phyloP scores from a whole-genome alignment of 2,797 vertebrate species.

The Ctenochaetus hawaiiensis region DNA sequence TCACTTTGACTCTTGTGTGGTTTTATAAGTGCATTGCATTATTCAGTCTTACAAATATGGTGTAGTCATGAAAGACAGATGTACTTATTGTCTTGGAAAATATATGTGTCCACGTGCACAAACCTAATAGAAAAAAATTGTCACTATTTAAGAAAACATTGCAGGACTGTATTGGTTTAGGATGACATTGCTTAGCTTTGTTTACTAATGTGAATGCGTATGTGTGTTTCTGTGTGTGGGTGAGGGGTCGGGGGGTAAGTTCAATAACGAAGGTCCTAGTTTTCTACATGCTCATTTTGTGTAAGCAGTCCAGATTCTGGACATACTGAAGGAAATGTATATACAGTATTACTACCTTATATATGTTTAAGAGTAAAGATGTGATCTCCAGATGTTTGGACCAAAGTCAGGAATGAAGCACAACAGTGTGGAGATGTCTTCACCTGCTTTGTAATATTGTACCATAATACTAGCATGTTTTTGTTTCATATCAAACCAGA shows the following conservation, averaged over 20 bases:
- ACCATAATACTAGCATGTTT: neutral
- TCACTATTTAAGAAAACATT: too few relatives aligned
- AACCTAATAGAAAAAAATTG: too few relatives aligned
- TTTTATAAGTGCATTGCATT: too few relatives aligned
- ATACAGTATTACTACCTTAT: constrained; percentile 3
- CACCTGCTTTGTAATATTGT: constrained; percentile 26
- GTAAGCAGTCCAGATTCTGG: constrained; percentile 25
- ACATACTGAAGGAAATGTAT: constrained; percentile 3
- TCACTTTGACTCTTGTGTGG: too few relatives aligned
- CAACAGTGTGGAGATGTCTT: constrained; percentile 7
- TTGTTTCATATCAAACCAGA: neutral
- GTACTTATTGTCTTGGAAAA: too few relatives aligned
- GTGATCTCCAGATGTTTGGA: constrained; percentile 59
- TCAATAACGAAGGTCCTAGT: neutral
- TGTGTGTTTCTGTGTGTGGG: neutral
- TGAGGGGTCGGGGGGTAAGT: neutral
- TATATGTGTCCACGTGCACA: too few relatives aligned
- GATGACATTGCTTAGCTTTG: neutral
- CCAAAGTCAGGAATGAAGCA: constrained; percentile 59
- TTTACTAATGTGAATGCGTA: neutral
- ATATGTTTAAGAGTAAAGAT: constrained; percentile 16
- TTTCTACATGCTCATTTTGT: neutral
- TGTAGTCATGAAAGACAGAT: too few relatives aligned
- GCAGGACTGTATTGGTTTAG: neutral
- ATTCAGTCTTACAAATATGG: too few relatives aligned